A percentile compares a stretch with the other conserved stretches of the same genome.
Evolutionary conservation across 2,797 vertebrate genomes (phyloP).

Genomic region (Lepus townsendii): DNA sequence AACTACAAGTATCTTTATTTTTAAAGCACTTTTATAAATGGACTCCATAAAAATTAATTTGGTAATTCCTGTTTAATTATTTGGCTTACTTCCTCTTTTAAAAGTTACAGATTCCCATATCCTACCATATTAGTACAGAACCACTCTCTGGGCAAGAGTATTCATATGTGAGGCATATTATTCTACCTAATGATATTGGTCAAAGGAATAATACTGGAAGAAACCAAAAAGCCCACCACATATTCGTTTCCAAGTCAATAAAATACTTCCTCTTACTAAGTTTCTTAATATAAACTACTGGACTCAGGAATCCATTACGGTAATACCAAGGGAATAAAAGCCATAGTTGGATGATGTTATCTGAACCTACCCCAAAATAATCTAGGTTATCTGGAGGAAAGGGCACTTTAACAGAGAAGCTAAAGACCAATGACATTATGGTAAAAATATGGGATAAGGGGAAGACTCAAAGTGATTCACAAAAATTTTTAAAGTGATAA

Average conservation of each 20-base stretch:
- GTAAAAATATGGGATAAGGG: slow-evolving; percentile 60
- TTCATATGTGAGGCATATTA: slow-evolving; percentile 34
- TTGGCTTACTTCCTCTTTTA: slow-evolving; percentile 53
- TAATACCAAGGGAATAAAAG: slow-evolving; percentile 72
- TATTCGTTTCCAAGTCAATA: slow-evolving; percentile 59
- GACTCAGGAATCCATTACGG: slow-evolving; percentile 40
- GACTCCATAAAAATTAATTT: slow-evolving; percentile 41
- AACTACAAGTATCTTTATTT: slow-evolving; percentile 43
- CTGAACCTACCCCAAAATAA: slow-evolving; percentile 76
- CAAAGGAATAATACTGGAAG: slow-evolving; percentile 50
- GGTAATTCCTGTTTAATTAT: slow-evolving; percentile 35
- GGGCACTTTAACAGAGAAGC: slow-evolving; percentile 65
- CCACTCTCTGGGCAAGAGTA: slow-evolving; percentile 54
- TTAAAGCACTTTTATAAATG: slow-evolving; percentile 57
- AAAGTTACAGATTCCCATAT: slow-evolving; percentile 40
- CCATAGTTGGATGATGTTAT: slow-evolving; percentile 19
- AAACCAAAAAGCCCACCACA: slow-evolving; percentile 48
- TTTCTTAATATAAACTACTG: slow-evolving; percentile 59
- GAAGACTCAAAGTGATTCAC: slow-evolving; percentile 48
- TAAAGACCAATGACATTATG: slow-evolving; percentile 44
- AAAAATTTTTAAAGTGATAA: slow-evolving; percentile 50
- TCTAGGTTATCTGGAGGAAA: slow-evolving; percentile 71
- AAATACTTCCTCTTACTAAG: neutral
- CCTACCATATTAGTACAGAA: slow-evolving; percentile 5
- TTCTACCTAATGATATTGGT: slow-evolving; percentile 61